phyloP scores from a whole-genome alignment of 2,888 invertebrate genomes.

The Patella caerulea region DNA sequence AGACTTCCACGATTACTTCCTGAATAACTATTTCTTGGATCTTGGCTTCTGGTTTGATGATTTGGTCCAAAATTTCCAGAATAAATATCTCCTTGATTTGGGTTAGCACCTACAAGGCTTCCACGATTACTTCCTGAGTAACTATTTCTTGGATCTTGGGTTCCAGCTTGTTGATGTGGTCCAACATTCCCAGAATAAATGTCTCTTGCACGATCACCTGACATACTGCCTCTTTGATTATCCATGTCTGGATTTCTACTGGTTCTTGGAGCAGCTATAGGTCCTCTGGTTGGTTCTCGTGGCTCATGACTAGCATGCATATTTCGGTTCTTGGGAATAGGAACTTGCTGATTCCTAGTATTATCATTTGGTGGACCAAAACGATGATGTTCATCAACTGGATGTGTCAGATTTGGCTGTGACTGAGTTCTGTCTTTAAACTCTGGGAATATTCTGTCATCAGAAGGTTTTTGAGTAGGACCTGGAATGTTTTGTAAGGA shows the following conservation, averaged over 20 bases:
- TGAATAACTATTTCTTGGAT: slow-evolving; percentile 10
- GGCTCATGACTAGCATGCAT: background rate
- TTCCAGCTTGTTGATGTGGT: background rate
- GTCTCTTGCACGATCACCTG: slow-evolving; percentile 1
- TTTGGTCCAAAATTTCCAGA: slow-evolving; percentile 1
- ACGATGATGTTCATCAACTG: slow-evolving; percentile 1
- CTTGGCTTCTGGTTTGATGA: background rate
- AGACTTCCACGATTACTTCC: slow-evolving; percentile 13
- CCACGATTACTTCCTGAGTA: slow-evolving; percentile 10
- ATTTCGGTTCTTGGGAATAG: no score
- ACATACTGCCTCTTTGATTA: slow-evolving; percentile 7
- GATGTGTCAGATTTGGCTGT: background rate
- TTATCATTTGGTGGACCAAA: slow-evolving; percentile 5
- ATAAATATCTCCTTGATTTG: slow-evolving; percentile 17
- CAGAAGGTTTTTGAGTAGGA: background rate
- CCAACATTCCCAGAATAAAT: slow-evolving; percentile 5
- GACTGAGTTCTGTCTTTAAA: slow-evolving; percentile 8
- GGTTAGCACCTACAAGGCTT: slow-evolving; percentile 2
- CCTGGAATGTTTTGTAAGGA: slow-evolving; percentile 5
- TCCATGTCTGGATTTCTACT: background rate
- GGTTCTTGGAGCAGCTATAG: background rate
- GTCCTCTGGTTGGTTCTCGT: background rate
- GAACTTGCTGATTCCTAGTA: slow-evolving; percentile 2
- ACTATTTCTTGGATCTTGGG: background rate
- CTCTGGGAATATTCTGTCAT: slow-evolving; percentile 6